phyloP scores from a whole-genome alignment of 1,140 invertebrate genomes.

The Chironomus tepperi region DNA sequence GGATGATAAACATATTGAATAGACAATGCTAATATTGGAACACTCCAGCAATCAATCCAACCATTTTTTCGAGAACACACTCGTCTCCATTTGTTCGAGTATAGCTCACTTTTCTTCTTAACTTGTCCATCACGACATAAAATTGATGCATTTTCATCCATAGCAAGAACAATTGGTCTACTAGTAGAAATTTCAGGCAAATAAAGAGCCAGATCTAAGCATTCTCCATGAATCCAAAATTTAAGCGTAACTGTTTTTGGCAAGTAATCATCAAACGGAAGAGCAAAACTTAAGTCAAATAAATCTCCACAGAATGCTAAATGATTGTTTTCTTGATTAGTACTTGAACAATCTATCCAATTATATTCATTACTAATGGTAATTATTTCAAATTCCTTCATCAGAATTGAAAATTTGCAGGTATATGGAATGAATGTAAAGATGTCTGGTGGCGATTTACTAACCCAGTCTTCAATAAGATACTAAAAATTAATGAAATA shows the following conservation, averaged over 20 bases:
- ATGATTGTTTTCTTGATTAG: slow-evolving; percentile 89
- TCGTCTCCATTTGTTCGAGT: slow-evolving; percentile 76
- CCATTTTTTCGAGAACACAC: slow-evolving; percentile 66
- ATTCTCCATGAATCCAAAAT: slow-evolving; percentile 92
- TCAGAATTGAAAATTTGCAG: slow-evolving; percentile 81
- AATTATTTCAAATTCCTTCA: slow-evolving; percentile 94
- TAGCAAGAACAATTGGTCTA: slow-evolving; percentile 67
- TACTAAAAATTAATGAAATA: slow-evolving; percentile 44
- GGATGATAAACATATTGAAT: slow-evolving; percentile 89
- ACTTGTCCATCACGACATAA: slow-evolving; percentile 62
- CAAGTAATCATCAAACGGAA: slow-evolving; percentile 87
- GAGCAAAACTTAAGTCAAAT: slow-evolving; percentile 83
- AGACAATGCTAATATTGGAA: slow-evolving; percentile 84
- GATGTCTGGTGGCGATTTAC: slow-evolving; percentile 81
- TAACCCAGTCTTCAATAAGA: slow-evolving; percentile 93
- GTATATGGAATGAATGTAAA: slow-evolving; percentile 95
- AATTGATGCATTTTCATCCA: slow-evolving; percentile 83
- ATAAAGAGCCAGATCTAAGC: slow-evolving; percentile 79
- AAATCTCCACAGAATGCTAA: slow-evolving; percentile 88
- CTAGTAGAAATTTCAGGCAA: slow-evolving; percentile 87
- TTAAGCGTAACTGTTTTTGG: slow-evolving; percentile 77
- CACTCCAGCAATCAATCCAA: slow-evolving; percentile 94
- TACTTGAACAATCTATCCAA: slow-evolving; percentile 96
- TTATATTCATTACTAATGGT: slow-evolving; percentile 95
- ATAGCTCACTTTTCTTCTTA: slow-evolving; percentile 46